phyloP scores from a whole-genome alignment of 2,113 vertebrate genomes.

The Centropus unirufus region DNA sequence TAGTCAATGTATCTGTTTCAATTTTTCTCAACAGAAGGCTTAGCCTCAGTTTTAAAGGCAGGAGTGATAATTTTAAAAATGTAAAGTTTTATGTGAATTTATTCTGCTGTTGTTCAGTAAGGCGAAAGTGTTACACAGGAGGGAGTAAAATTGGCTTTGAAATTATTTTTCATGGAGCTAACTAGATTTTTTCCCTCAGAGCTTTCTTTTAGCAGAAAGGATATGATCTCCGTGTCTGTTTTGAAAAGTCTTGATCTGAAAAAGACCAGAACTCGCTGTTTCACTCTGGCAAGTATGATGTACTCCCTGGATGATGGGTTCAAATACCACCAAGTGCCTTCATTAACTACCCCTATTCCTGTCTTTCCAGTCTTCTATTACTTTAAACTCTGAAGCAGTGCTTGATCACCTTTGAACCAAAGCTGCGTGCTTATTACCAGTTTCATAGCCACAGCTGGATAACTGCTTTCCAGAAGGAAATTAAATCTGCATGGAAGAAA shows the following conservation, averaged over 20 bases:
- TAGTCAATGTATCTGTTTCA: background rate
- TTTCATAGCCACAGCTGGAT: conserved; percentile 49
- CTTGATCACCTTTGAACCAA: conserved; percentile 50
- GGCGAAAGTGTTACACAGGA: background rate
- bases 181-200: background rate
- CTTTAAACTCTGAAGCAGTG: background rate
- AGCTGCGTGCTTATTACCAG: conserved; percentile 32
- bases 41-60: background rate
- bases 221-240: background rate
- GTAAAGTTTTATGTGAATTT: conserved; percentile 17
- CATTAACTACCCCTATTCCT: background rate
- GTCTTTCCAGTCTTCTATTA: conserved; percentile 23
- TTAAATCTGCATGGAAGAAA: conserved; percentile 50
- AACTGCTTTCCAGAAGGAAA: conserved; percentile 60
- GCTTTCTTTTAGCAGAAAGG: background rate
- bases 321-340: background rate
- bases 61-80: conserved; percentile 26
- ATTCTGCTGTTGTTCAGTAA: background rate
- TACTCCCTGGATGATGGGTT: background rate
- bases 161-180: background rate
- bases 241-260: background rate
- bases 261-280: conserved; percentile 23
- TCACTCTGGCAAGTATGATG: background rate
- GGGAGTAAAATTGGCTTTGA: background rate
- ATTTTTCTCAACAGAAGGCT: background rate